Evolutionary conservation across 92 coral and sea anemone species (phyloP).

Genomic region (Epizoanthus rinbou): DNA sequence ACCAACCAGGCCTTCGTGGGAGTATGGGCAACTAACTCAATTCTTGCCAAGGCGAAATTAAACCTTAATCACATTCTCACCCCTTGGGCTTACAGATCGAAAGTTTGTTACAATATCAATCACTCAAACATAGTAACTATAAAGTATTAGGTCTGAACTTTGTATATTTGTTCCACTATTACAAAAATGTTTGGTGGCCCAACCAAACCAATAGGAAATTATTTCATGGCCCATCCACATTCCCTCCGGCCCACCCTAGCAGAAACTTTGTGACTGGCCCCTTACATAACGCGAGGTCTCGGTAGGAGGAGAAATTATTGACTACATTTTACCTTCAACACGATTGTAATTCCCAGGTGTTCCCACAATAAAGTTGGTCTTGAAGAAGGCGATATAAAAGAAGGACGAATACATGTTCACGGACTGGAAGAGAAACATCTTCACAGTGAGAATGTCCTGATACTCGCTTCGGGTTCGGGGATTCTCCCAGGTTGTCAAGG

Average conservation of each 20-base stretch:
- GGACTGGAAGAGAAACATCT: constrained; percentile 67
- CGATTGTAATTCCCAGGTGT: constrained; percentile 52
- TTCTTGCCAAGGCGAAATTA: constrained; percentile 1
- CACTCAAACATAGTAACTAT: not conserved
- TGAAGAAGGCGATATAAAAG: constrained; percentile 68
- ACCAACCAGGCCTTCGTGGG: not conserved
- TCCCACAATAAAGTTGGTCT: constrained; percentile 50
- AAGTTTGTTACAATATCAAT: not conserved
- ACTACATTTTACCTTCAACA: constrained; percentile 4
- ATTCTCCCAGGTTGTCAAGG: constrained; percentile 63
- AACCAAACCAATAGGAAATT: not conserved
- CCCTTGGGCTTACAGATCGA: not conserved
- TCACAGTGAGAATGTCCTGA: constrained; percentile 60
- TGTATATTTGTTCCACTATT: too few relatives aligned
- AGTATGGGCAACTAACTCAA: not conserved
- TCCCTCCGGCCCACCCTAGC: too few relatives aligned
- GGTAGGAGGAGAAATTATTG: too few relatives aligned
- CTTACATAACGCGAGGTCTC: too few relatives aligned
- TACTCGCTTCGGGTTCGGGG: constrained; percentile 65
- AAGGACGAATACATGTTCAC: constrained; percentile 64
- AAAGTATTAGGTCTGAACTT: not conserved
- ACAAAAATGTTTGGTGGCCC: constrained; percentile 1
- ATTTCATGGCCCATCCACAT: too few relatives aligned
- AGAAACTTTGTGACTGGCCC: too few relatives aligned
- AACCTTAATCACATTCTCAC: not conserved